Evolutionary conservation across 2,797 vertebrate genomes (phyloP), one percentile per base, ranked within the genome.

Genomic region (Oophaga sylvatica): DNA sequence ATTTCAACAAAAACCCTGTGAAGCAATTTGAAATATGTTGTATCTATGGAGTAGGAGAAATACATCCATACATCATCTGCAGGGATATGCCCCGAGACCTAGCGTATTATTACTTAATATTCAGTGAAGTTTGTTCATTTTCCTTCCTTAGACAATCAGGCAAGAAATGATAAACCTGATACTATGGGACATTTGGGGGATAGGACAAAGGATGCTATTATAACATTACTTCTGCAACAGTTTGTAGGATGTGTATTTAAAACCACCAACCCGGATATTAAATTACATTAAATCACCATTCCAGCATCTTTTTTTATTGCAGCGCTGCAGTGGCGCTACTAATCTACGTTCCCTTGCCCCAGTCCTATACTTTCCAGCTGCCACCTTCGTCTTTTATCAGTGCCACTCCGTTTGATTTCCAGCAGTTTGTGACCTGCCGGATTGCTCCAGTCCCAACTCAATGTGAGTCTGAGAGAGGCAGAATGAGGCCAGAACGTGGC

Each of bases 1-100:
- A 85, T 60, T 89, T 89, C 41, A 85, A 57, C 79, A 41, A 81
- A 89, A 88, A 71, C 10, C 45, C 29, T 81, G n/a, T 13, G 29
- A 80, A 70, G 57, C 29, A 88, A 77, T 77, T 13, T 78, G 63
- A 85, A 85, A 73, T 84, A 48, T 56, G 59, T 35, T 73, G 57
- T 26, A 41, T 81, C 56, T 45, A 41, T 31, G 7, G 15, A 75
- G 79, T 22, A 29, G 5, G 11, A 75, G 53, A 63, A 56, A 67
- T 79, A 53, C 60, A 79, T 77, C 60, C 16, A 73, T 53, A 63
- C 13, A 76, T 75, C 65, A 87, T 45, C 78, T 48, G 59, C 9
- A 73, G 67, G 15, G 31, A 65, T 7, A 71, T 73, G 53, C 26
- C 29, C 53, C 31, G 41, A 62, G 22, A 15, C 31, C 35, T 56